These are phyloP conservation scores for Apis laboriosa DNA, from an alignment of 1,140 invertebrate species.

Conservation along the genomic window DNA sequence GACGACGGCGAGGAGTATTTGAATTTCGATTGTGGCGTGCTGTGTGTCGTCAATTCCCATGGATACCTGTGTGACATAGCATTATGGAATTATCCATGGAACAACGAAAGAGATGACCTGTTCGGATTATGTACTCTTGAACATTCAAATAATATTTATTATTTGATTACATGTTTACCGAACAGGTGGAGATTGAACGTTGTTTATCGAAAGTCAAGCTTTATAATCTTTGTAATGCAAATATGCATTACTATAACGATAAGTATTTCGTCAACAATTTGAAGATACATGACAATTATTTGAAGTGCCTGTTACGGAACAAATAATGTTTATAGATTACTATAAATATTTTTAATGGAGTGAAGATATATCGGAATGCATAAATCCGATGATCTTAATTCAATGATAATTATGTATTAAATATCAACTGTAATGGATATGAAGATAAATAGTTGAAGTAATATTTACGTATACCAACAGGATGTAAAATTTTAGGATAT, in stretches of 20 bases:
- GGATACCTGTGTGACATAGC: conserved; percentile 73
- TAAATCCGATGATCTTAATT: background rate
- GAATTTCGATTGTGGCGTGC: conserved; percentile 68
- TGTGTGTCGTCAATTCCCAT: conserved; percentile 76
- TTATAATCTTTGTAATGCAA: background rate
- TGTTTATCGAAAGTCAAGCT: background rate
- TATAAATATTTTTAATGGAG: background rate
- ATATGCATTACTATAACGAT: background rate
- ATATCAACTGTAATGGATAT: background rate
- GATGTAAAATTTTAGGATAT: background rate
- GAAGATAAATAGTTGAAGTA: background rate
- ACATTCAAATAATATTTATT: background rate
- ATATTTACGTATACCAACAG: background rate
- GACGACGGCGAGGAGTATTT: conserved; percentile 65
- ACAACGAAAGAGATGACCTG: background rate
- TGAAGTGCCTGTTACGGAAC: background rate
- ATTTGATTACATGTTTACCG: background rate
- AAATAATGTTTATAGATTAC: background rate
- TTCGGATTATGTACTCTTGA: background rate
- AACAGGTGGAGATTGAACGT: background rate
- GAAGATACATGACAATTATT: background rate
- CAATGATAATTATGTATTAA: background rate
- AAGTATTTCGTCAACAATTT: background rate
- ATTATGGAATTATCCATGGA: conserved; percentile 40
- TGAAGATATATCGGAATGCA: background rate